Evolutionary conservation across 2,113 vertebrate species (phyloP).

Genomic region (Ptilonorhynchus violaceus): DNA sequence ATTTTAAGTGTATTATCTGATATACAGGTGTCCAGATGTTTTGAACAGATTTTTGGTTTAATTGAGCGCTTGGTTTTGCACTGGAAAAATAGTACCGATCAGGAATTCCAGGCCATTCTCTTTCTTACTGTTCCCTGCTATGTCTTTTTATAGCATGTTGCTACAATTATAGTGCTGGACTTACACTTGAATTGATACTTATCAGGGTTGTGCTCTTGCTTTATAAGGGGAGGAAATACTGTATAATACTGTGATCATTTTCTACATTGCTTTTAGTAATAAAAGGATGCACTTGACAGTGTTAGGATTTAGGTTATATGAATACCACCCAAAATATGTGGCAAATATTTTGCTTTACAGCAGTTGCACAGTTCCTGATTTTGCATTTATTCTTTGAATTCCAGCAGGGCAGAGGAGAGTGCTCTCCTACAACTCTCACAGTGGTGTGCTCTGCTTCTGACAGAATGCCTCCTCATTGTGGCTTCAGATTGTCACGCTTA

Average conservation of each 20-base stretch:
- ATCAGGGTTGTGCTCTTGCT: neutral
- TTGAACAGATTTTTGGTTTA: neutral
- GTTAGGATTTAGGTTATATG: neutral
- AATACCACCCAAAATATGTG: rapidly evolving
- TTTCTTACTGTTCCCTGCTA: neutral
- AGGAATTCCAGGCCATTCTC: neutral
- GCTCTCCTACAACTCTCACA: neutral
- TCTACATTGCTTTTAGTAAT: neutral
- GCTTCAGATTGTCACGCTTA: neutral
- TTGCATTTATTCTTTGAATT: neutral
- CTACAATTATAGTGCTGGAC: neutral
- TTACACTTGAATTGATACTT: neutral
- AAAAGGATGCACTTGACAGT: neutral
- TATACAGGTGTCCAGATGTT: neutral
- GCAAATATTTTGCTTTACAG: neutral
- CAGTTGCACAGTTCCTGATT: neutral
- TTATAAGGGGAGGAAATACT: neutral
- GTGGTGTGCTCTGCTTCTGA: neutral
- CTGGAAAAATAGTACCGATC: neutral
- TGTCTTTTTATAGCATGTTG: neutral
- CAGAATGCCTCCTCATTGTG: neutral
- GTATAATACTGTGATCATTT: neutral
- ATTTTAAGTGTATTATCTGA: neutral
- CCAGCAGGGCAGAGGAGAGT: neutral
- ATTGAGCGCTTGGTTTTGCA: neutral